Percentiles rank a stretch among this genome's conserved stretches.
These are phyloP conservation scores for Anas capensis DNA, from an alignment of 2,797 vertebrate species.

Conservation along the genomic window DNA sequence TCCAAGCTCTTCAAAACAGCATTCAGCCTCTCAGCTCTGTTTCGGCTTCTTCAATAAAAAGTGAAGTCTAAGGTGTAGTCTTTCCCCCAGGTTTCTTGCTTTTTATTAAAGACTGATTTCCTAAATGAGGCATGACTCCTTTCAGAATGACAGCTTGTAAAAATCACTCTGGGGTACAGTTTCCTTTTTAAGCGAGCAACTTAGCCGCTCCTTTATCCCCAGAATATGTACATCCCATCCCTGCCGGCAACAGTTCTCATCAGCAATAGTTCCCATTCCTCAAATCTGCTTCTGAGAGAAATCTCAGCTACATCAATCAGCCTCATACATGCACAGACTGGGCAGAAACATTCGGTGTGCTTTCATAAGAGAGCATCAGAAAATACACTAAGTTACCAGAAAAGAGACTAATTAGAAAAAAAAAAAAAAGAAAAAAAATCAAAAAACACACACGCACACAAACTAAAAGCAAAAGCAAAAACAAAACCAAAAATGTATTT, in stretches of 20 bases:
- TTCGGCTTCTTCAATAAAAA: background rate
- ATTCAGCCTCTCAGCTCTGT: background rate
- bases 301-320: conserved; percentile 52
- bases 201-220: conserved; percentile 58
- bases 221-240: conserved; percentile 46
- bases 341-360: conserved; percentile 36
- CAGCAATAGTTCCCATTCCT: conserved; percentile 45
- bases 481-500: background rate
- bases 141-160: conserved; percentile 53
- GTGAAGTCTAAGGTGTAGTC: background rate
- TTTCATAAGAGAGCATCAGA: conserved; percentile 22
- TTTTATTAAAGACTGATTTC: conserved; percentile 32
- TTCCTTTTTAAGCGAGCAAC: conserved; percentile 58
- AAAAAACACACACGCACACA: background rate
- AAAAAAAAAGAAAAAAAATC: background rate
- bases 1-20: conserved; percentile 8
- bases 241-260: conserved; percentile 48
- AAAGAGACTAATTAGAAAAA: background rate
- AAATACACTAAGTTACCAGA: conserved; percentile 33
- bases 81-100: background rate
- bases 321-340: background rate
- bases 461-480: background rate
- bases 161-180: conserved; percentile 58
- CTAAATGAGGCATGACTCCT: conserved; percentile 59
- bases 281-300: conserved; percentile 51